These are phyloP conservation scores for Lepidothrix coronata DNA, from an alignment of 2,113 vertebrate species.

Conservation along the genomic window DNA sequence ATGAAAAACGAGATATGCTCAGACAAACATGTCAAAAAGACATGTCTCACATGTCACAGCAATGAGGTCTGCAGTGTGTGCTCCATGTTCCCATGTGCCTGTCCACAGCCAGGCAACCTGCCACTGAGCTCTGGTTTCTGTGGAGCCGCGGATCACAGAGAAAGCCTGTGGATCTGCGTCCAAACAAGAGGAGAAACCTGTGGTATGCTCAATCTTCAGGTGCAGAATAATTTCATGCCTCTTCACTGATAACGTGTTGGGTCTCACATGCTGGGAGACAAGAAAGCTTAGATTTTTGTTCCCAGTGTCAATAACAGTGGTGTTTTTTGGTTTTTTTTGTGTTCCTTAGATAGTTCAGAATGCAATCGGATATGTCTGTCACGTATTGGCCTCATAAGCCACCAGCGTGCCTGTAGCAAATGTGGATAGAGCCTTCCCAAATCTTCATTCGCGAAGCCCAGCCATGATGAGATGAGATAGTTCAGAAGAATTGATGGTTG, in stretches of 20 bases:
- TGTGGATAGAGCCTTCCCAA: too few species aligned
- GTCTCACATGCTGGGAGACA: neutral
- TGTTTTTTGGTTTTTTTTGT: too few species aligned
- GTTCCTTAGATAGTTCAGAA: neutral
- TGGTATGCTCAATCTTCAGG: fast-evolving
- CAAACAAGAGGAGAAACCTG: neutral
- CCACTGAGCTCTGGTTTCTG: neutral
- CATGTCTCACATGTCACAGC: neutral
- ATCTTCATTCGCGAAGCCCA: too few species aligned
- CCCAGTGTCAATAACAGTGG: neutral
- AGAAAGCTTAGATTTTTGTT: neutral
- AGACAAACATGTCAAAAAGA: neutral
- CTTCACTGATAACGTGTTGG: neutral
- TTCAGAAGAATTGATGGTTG: neutral
- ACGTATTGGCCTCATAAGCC: too few species aligned
- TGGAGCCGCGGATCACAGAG: fast-evolving
- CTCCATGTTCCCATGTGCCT: neutral
- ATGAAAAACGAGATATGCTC: neutral
- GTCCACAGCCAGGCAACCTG: neutral
- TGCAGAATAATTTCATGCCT: neutral
- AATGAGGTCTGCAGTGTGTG: neutral
- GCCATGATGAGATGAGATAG: too few species aligned
- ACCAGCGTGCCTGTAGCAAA: too few species aligned
- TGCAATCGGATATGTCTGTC: too few species aligned
- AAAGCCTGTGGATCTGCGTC: neutral